phyloP scores from a whole-genome alignment of 2,888 invertebrate genomes.

The Latheticus oryzae region DNA sequence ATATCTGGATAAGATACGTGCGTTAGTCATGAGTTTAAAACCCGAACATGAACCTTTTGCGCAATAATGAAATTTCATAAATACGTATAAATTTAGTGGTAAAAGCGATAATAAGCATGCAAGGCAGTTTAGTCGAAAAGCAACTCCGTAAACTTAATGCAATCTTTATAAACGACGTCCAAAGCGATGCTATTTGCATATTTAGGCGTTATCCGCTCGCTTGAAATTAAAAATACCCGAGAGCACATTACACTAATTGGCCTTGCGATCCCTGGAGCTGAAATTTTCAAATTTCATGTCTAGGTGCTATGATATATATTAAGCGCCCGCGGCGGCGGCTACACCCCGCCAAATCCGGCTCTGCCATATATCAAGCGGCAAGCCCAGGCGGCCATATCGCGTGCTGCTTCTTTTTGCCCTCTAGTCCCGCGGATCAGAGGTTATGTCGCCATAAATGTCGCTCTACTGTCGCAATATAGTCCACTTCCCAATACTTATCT shows the following conservation, averaged over 20 bases:
- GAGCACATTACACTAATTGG: conserved; percentile 54
- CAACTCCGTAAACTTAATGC: conserved; percentile 48
- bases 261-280: conserved; percentile 48
- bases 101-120: conserved; percentile 62
- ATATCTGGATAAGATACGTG: conserved; percentile 13
- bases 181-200: conserved; percentile 52
- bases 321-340: conserved; percentile 47
- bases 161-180: conserved; percentile 51
- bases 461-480: conserved; percentile 28
- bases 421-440: conserved; percentile 32
- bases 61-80: conserved; percentile 60
- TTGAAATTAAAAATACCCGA: conserved; percentile 54
- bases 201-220: conserved; percentile 51
- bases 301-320: conserved; percentile 51
- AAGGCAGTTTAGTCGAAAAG: conserved; percentile 58
- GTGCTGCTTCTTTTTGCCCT: conserved; percentile 37
- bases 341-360: conserved; percentile 49
- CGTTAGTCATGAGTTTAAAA: conserved; percentile 23
- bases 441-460: conserved; percentile 41
- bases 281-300: conserved; percentile 55
- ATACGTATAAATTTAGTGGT: conserved; percentile 59
- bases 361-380: conserved; percentile 48
- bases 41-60: conserved; percentile 22
- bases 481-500: conserved; percentile 36
- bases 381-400: conserved; percentile 40